Evolutionary conservation across 2,113 vertebrate genomes (phyloP).

Genomic region (Podarcis cretensis): DNA sequence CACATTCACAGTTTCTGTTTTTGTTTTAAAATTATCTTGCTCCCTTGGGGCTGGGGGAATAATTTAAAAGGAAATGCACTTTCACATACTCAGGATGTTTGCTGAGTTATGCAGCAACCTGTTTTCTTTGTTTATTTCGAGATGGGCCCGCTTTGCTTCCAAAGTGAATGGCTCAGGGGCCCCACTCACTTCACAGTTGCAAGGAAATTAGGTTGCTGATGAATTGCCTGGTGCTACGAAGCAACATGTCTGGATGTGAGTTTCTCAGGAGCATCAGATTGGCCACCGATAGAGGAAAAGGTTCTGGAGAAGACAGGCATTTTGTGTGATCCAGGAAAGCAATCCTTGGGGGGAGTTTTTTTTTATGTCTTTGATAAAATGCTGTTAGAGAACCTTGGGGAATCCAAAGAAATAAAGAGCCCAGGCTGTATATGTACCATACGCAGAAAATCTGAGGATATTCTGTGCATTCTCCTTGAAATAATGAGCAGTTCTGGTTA

Average conservation of each 20-base stretch:
- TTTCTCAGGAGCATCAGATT: not conserved
- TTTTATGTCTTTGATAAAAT: not conserved
- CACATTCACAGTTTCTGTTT: not conserved
- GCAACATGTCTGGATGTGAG: not conserved
- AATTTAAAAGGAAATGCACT: not conserved
- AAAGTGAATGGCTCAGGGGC: not conserved
- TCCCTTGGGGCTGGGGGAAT: too few relatives aligned
- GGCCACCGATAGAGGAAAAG: not conserved
- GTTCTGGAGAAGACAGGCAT: not conserved
- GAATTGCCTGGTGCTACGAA: not conserved
- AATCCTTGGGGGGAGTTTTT: too few relatives aligned
- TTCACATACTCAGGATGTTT: too few relatives aligned
- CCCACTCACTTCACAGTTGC: not conserved
- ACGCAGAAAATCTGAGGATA: slow-evolving; percentile 3
- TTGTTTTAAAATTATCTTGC: not conserved
- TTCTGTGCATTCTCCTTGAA: not conserved
- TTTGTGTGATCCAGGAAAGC: not conserved
- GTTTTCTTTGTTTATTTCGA: not conserved
- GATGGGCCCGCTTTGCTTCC: not conserved
- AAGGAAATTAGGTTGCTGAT: not conserved
- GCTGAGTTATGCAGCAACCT: not conserved
- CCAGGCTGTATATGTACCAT: slow-evolving; percentile 6
- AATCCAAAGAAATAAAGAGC: slow-evolving; percentile 37
- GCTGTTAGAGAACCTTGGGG: slow-evolving; percentile 24
- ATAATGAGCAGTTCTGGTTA: slow-evolving; percentile 26